Conservation (phyloP, 2,888 invertebrate genomes). For the Tipula helvola region DNA sequence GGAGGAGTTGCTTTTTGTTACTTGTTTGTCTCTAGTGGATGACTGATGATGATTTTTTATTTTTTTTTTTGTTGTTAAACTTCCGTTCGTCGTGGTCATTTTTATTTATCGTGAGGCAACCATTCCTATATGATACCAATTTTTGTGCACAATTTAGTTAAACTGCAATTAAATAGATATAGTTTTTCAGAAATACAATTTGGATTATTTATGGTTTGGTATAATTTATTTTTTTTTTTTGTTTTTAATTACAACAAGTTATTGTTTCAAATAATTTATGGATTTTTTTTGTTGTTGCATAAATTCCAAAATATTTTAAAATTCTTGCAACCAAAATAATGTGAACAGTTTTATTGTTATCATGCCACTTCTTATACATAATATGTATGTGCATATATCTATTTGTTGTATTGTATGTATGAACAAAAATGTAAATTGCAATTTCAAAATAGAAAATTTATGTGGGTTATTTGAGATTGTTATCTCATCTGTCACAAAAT, state of each 20-base stretch:
- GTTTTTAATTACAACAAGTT: background rate
- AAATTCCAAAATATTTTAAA: background rate
- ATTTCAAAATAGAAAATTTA: too few species aligned
- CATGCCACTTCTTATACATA: background rate
- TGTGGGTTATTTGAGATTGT: too few species aligned
- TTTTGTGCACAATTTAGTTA: background rate
- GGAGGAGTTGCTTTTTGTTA: too few species aligned
- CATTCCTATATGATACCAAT: too few species aligned
- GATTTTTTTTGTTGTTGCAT: background rate
- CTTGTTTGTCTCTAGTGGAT: background rate
- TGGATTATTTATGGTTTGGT: background rate
- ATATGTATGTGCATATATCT: too few species aligned
- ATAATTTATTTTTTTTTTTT: background rate
- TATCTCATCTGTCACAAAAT: too few species aligned
- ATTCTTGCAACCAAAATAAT: background rate
- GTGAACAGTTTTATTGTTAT: background rate
- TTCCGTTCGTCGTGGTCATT: too few species aligned
- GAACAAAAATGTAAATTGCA: too few species aligned
- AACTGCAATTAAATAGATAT: background rate
- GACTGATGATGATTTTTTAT: too few species aligned
- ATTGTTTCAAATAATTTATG: background rate
- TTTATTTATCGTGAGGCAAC: too few species aligned
- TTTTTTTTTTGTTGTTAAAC: too few species aligned
- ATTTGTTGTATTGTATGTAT: too few species aligned
- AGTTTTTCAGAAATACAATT: background rate